Evolutionary conservation across 2,113 vertebrate species (phyloP).

Genomic region (Tonatia bakeri): DNA sequence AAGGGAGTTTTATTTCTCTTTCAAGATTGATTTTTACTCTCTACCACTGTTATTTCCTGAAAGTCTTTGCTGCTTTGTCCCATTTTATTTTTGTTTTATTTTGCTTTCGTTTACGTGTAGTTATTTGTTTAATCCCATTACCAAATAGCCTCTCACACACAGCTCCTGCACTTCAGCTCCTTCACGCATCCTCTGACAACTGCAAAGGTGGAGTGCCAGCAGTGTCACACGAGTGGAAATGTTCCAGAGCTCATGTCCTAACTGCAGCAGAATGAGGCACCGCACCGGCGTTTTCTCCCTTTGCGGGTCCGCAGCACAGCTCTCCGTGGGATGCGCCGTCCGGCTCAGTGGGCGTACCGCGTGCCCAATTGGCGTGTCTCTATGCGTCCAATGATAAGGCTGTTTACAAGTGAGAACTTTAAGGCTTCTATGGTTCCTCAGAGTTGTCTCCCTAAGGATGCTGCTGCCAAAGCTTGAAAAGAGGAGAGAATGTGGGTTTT

Average conservation of each 20-base stretch:
- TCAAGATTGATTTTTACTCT: neutral
- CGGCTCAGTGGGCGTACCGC: neutral
- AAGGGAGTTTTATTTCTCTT: neutral
- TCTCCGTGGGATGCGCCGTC: neutral
- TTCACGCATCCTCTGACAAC: neutral
- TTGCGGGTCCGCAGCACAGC: neutral
- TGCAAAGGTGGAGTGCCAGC: neutral
- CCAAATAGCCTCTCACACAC: neutral
- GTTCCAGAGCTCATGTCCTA: conserved; percentile 12
- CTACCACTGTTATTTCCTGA: neutral
- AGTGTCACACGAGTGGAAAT: neutral
- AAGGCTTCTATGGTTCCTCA: conserved; percentile 26
- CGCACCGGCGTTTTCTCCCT: neutral
- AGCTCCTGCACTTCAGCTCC: neutral
- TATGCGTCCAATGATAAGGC: neutral
- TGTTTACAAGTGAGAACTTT: conserved; percentile 47
- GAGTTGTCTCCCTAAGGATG: conserved; percentile 34
- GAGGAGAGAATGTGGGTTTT: conserved; percentile 36
- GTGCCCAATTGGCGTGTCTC: neutral
- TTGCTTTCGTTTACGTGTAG: neutral
- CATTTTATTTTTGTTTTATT: neutral
- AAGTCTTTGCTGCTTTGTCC: neutral
- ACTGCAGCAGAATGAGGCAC: neutral
- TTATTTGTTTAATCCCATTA: neutral
- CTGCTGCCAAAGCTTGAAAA: conserved; percentile 27